A percentile compares a stretch with the other conserved stretches of the same genome.
Conservation (phyloP, 2,888 invertebrate species). For the Erpobdella octoculata region DNA sequence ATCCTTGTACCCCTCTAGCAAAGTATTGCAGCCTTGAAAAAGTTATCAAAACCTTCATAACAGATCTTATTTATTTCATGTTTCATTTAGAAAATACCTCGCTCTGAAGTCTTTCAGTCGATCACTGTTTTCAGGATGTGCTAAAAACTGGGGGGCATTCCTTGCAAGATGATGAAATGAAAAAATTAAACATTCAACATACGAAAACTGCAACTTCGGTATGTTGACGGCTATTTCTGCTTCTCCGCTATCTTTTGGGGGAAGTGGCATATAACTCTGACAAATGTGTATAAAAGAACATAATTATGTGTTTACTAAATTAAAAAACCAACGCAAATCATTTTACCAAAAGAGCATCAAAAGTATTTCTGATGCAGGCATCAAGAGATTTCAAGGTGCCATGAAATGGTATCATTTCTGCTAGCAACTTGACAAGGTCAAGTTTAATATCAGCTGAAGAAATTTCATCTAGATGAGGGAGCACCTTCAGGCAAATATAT, state of each 20-base stretch:
- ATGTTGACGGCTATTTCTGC: slow-evolving; percentile 49
- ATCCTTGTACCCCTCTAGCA: slow-evolving; percentile 81
- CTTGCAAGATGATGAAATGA: slow-evolving; percentile 68
- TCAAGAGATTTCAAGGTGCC: slow-evolving; percentile 69
- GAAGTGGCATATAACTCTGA: slow-evolving; percentile 58
- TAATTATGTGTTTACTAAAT: neutral
- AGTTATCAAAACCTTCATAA: neutral
- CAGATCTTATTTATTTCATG: neutral
- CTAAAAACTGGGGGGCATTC: slow-evolving; percentile 65
- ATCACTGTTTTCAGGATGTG: slow-evolving; percentile 60
- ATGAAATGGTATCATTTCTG: slow-evolving; percentile 72
- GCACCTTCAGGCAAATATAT: slow-evolving; percentile 74
- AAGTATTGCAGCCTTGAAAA: slow-evolving; percentile 74
- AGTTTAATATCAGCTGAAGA: slow-evolving; percentile 55
- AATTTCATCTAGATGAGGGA: slow-evolving; percentile 58
- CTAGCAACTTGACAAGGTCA: slow-evolving; percentile 75
- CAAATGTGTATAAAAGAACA: neutral
- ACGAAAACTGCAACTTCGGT: slow-evolving; percentile 83
- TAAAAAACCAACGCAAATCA: neutral
- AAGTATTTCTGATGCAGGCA: slow-evolving; percentile 67
- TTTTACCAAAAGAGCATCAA: slow-evolving; percentile 68
- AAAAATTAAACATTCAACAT: slow-evolving; percentile 82
- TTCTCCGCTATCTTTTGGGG: slow-evolving; percentile 60
- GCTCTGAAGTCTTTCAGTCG: slow-evolving; percentile 73
- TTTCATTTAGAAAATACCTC: slow-evolving; percentile 39